Conservation (phyloP, 2,113 vertebrate species). For the Tragulus kanchil region DNA sequence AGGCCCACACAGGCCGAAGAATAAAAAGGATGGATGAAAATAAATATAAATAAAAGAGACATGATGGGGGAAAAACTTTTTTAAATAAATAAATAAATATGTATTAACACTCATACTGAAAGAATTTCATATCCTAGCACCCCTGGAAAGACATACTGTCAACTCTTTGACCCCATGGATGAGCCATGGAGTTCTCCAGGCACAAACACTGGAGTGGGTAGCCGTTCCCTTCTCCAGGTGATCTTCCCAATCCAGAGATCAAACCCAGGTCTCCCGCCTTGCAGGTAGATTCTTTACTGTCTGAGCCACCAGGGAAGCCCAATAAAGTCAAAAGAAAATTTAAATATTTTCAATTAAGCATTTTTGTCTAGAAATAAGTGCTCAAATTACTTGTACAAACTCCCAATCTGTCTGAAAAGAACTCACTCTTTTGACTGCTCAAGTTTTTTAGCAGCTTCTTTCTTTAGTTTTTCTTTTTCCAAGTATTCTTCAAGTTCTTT, state of each 20-base stretch:
- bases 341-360: constrained; percentile 19
- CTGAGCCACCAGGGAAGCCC: too few species aligned
- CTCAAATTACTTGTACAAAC: neutral
- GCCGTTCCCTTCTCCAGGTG: too few species aligned
- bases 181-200: too few species aligned
- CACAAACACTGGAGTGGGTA: too few species aligned
- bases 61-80: too few species aligned
- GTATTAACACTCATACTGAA: neutral
- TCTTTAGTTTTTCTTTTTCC: constrained; percentile 97
- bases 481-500: constrained; percentile 97
- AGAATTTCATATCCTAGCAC: neutral
- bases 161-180: too few species aligned
- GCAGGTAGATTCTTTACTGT: too few species aligned
- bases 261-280: too few species aligned
- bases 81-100: neutral
- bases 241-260: too few species aligned
- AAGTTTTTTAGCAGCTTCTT: constrained; percentile 98
- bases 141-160: constrained; percentile 16
- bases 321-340: constrained; percentile 44
- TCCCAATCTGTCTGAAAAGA: neutral
- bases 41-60: too few species aligned
- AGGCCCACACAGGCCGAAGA: too few species aligned
- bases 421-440: constrained; percentile 99
- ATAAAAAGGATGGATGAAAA: too few species aligned
- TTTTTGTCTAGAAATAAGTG: neutral